A percentile compares a stretch with the other conserved stretches of the same genome.
phyloP scores from a whole-genome alignment of 1,140 invertebrate genomes.

The Pristionchus pacificus region DNA sequence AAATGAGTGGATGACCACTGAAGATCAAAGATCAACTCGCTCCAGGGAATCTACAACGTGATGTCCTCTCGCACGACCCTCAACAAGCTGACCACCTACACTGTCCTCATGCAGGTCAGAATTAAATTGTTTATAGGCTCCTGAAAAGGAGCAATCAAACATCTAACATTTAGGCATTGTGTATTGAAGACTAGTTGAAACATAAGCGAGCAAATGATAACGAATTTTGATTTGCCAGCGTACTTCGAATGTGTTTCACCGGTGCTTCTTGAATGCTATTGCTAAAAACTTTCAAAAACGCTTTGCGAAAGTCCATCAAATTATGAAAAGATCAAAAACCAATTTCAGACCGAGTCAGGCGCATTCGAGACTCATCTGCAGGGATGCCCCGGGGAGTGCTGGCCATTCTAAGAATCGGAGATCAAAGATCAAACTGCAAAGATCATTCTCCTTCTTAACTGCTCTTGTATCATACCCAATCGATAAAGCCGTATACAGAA shows the following conservation, averaged over 20 bases:
- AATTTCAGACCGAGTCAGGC: background rate
- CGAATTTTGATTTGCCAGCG: too few species aligned
- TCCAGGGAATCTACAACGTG: slow-evolving; percentile 48
- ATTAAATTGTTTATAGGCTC: background rate
- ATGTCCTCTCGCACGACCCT: slow-evolving; percentile 46
- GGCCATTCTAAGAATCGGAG: slow-evolving; percentile 40
- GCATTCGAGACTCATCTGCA: slow-evolving; percentile 46
- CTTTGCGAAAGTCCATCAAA: too few species aligned
- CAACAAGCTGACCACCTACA: slow-evolving; percentile 51
- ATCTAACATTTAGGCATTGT: slow-evolving; percentile 1
- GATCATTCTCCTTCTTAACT: too few species aligned
- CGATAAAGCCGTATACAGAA: too few species aligned
- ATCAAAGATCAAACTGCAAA: too few species aligned
- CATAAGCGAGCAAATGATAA: too few species aligned
- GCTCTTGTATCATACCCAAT: too few species aligned
- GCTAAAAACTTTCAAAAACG: too few species aligned
- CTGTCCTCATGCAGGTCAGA: slow-evolving; percentile 33
- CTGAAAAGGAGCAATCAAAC: background rate
- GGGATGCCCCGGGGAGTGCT: slow-evolving; percentile 43
- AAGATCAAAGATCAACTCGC: background rate
- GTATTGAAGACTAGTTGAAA: slow-evolving; percentile 23
- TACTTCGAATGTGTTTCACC: too few species aligned
- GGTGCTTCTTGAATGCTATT: too few species aligned
- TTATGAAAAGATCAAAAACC: too few species aligned
- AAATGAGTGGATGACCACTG: too few species aligned